phyloP scores from a whole-genome alignment of 2,797 vertebrate genomes.

The Microcaecilia unicolor region DNA sequence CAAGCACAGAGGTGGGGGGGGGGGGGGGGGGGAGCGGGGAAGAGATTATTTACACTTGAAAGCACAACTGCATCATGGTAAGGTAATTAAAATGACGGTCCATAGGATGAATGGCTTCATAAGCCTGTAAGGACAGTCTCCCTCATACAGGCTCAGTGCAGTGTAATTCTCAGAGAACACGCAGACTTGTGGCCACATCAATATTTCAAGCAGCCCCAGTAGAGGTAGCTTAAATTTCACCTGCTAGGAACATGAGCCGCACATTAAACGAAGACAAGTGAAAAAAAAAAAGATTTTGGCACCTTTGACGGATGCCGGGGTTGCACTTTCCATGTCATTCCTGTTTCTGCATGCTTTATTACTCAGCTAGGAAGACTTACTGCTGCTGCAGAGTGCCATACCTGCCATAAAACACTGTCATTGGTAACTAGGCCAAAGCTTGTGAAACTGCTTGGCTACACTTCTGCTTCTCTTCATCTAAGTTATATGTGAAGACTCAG shows the following conservation, averaged over 20 bases:
- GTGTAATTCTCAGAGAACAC: no score
- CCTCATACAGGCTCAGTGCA: no score
- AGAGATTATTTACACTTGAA: no score
- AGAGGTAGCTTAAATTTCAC: neutral
- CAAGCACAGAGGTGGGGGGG: no score
- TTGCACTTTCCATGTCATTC: neutral
- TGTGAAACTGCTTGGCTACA: neutral
- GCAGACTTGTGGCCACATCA: no score
- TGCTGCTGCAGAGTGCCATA: neutral
- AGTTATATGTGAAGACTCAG: no score
- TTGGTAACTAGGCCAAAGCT: rapidly evolving
- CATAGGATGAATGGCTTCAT: no score
- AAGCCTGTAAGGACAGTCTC: no score
- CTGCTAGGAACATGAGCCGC: neutral
- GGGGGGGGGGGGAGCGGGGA: no score
- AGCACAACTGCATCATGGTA: no score
- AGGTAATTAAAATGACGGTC: no score
- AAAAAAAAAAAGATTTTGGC: neutral
- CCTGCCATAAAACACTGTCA: neutral
- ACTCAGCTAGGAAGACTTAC: neutral
- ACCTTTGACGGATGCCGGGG: neutral
- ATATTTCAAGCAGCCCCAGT: neutral
- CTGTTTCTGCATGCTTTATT: neutral
- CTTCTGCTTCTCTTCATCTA: no score
- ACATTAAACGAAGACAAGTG: neutral